These are phyloP conservation scores for Zeuzera pyrina DNA, from an alignment of 2,888 invertebrate species.

Conservation along the genomic window DNA sequence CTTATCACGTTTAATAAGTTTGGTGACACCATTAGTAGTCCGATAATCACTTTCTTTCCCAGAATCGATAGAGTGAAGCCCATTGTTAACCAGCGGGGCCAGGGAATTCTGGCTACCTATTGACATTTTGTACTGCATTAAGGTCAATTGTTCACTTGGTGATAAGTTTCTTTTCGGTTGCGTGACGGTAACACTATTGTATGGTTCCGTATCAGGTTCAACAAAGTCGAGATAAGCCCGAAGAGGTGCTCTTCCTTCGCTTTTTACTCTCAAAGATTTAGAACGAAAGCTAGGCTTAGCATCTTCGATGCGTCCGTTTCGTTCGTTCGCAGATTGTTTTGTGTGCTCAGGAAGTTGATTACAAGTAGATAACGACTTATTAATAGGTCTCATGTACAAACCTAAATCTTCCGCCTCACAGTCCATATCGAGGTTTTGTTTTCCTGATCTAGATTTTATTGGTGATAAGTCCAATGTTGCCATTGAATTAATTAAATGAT, in stretches of 20 bases:
- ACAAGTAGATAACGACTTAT: conserved; percentile 59
- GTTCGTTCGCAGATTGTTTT: conserved; percentile 46
- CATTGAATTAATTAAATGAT: conserved; percentile 63
- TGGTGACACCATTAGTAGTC: conserved; percentile 55
- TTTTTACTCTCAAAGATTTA: conserved; percentile 67
- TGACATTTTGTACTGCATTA: conserved; percentile 65
- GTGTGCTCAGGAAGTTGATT: conserved; percentile 58
- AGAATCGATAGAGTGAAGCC: conserved; percentile 44
- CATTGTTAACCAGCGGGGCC: conserved; percentile 36
- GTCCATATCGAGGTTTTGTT: conserved; percentile 44
- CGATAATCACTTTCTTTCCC: conserved; percentile 63
- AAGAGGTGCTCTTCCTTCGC: conserved; percentile 62
- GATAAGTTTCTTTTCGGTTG: conserved; percentile 69
- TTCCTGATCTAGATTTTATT: conserved; percentile 49
- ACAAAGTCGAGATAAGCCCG: conserved; percentile 50
- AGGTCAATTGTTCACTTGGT: conserved; percentile 63
- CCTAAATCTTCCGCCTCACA: conserved; percentile 62
- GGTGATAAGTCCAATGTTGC: conserved; percentile 58
- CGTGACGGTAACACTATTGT: conserved; percentile 62
- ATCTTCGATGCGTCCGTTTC: conserved; percentile 56
- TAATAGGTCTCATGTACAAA: conserved; percentile 60
- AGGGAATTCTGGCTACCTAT: conserved; percentile 45
- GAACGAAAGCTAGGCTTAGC: conserved; percentile 64
- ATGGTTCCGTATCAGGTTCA: conserved; percentile 35
- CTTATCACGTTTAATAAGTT: conserved; percentile 62